phyloP scores from a whole-genome alignment of 2,888 invertebrate genomes.

The Lasioglossum leucozonium region DNA sequence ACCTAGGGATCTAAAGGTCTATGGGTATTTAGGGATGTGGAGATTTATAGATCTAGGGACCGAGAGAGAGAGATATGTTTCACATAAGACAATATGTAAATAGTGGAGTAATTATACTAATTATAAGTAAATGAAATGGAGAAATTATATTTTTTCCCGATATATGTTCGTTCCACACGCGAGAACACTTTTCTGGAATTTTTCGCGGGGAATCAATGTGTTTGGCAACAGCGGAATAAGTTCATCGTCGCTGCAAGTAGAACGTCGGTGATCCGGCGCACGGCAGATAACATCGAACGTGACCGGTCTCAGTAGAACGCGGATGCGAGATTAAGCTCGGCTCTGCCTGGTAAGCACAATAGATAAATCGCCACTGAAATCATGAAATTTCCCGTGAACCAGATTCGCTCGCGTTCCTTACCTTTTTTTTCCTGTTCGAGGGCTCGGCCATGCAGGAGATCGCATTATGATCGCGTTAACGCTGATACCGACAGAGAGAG shows the following conservation, averaged over 20 bases:
- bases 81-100: too few species aligned
- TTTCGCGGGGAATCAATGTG: neutral
- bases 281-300: slow-evolving; percentile 57
- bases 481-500: neutral
- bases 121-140: too few species aligned
- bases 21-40: too few species aligned
- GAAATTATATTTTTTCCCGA: too few species aligned
- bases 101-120: too few species aligned
- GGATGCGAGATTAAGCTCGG: slow-evolving; percentile 39
- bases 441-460: neutral
- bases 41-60: too few species aligned
- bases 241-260: neutral
- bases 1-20: too few species aligned
- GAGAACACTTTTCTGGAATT: too few species aligned
- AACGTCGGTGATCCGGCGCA: slow-evolving; percentile 5
- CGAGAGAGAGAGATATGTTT: too few species aligned
- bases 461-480: neutral
- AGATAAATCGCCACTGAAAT: slow-evolving; percentile 16
- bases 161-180: too few species aligned
- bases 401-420: neutral
- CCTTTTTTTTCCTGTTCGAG: neutral
- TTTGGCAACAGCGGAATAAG: neutral
- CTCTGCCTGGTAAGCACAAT: slow-evolving; percentile 38
- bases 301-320: slow-evolving; percentile 49
- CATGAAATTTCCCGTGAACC: neutral